These are phyloP conservation scores for Schrankia costaestrigalis DNA, from an alignment of 2,888 invertebrate species.

Conservation along the genomic window DNA sequence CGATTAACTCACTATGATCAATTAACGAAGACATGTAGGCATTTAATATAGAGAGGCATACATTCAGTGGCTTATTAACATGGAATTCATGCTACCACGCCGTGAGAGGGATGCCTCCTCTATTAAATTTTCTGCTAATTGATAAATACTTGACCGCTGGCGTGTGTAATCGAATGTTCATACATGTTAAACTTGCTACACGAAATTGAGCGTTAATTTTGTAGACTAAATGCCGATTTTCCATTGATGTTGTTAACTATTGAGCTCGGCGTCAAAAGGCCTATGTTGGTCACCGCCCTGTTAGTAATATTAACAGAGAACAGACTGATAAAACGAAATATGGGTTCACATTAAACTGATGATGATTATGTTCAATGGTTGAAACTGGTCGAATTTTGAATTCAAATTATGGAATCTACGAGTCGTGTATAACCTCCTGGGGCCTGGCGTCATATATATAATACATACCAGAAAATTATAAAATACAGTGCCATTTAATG, in stretches of 20 bases:
- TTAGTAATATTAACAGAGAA: slow-evolving; percentile 32
- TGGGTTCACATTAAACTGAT: too few relatives aligned
- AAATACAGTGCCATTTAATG: too few relatives aligned
- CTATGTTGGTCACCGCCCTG: slow-evolving; percentile 22
- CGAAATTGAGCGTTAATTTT: slow-evolving; percentile 14
- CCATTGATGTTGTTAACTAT: not conserved
- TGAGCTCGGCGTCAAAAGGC: slow-evolving; percentile 13
- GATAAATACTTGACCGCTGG: slow-evolving; percentile 75
- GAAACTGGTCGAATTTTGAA: too few relatives aligned
- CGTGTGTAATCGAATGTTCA: slow-evolving; percentile 76
- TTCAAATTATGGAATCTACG: too few relatives aligned
- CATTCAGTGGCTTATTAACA: slow-evolving; percentile 40
- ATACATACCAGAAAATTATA: too few relatives aligned
- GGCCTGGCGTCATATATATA: too few relatives aligned
- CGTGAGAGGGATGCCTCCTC: slow-evolving; percentile 57
- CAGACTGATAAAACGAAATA: too few relatives aligned
- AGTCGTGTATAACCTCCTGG: too few relatives aligned
- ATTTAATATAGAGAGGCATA: slow-evolving; percentile 31
- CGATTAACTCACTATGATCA: slow-evolving; percentile 6
- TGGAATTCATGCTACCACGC: slow-evolving; percentile 52
- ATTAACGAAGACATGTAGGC: slow-evolving; percentile 23
- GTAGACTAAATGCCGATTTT: slow-evolving; percentile 18
- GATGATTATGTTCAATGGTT: too few relatives aligned
- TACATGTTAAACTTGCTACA: slow-evolving; percentile 38
- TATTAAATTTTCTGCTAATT: slow-evolving; percentile 73